Conservation (phyloP, 2,888 invertebrate species). For the Dolichopus griseipennis region DNA sequence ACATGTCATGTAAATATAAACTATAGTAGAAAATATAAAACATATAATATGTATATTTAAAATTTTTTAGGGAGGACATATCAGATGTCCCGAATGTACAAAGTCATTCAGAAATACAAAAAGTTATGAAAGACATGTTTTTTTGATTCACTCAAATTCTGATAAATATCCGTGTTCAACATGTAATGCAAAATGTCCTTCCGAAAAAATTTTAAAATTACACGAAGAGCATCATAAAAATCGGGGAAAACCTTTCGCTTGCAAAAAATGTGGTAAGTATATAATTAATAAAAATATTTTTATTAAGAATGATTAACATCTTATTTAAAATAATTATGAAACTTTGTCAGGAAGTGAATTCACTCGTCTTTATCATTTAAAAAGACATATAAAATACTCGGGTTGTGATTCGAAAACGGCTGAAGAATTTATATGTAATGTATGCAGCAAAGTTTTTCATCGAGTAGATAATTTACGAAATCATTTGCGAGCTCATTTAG, state of each 20-base stretch:
- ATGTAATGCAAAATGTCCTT: constrained; percentile 57
- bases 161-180: constrained; percentile 55
- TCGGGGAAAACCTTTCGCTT: constrained; percentile 52
- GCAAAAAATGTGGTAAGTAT: constrained; percentile 53
- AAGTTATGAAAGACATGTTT: constrained; percentile 56
- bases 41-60: background rate
- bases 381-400: constrained; percentile 37
- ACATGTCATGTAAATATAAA: constrained; percentile 37
- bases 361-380: constrained; percentile 68
- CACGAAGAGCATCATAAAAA: constrained; percentile 59
- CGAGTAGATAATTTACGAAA: constrained; percentile 63
- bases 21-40: background rate
- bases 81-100: constrained; percentile 52
- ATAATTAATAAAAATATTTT: background rate
- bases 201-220: constrained; percentile 47
- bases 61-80: constrained; percentile 36
- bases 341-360: constrained; percentile 47
- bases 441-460: constrained; percentile 39
- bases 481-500: constrained; percentile 60
- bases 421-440: constrained; percentile 39
- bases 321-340: too few relatives aligned
- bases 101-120: constrained; percentile 63
- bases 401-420: constrained; percentile 32
- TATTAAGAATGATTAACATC: too few relatives aligned
- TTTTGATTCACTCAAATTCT: constrained; percentile 60